These are phyloP conservation scores for Eleginops maclovinus DNA, from an alignment of 2,113 vertebrate species.

Conservation along the genomic window DNA sequence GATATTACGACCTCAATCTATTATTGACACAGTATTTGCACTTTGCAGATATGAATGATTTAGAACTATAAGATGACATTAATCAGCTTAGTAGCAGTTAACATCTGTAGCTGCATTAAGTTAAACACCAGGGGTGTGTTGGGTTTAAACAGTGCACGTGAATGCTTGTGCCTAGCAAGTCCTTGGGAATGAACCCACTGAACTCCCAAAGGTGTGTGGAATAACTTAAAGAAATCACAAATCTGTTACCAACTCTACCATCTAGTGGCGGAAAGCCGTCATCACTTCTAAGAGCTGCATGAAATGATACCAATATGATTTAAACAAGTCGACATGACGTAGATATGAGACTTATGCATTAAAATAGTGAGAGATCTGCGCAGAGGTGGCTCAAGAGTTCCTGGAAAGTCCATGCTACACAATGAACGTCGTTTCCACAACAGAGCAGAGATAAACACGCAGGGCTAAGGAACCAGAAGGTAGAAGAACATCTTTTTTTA, in stretches of 20 bases:
- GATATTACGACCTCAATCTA: constrained; percentile 43
- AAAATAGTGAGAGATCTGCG: neutral
- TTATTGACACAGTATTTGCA: constrained; percentile 31
- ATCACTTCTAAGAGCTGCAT: neutral
- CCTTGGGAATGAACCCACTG: constrained; percentile 76
- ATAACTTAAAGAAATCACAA: neutral
- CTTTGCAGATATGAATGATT: constrained; percentile 45
- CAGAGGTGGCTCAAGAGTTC: neutral
- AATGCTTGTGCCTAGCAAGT: constrained; percentile 62
- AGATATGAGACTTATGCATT: neutral
- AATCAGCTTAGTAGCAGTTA: constrained; percentile 33
- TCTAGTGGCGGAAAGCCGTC: constrained; percentile 58
- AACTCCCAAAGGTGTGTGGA: constrained; percentile 68
- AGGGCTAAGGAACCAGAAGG: neutral
- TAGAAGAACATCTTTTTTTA: constrained; percentile 58
- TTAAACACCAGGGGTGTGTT: constrained; percentile 40
- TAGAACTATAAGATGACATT: constrained; percentile 42
- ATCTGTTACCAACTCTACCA: constrained; percentile 56
- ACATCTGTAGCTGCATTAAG: constrained; percentile 34
- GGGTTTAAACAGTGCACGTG: constrained; percentile 38
- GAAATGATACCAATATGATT: neutral
- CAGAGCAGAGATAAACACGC: neutral
- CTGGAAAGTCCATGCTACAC: neutral
- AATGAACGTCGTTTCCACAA: neutral
- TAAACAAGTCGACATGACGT: neutral